phyloP scores from a whole-genome alignment of 2,113 vertebrate genomes.

The Macaca fascicularis region T2T-MFA8v1.1 NC_088381.1:147536001-147536500 shows the following conservation, averaged over 20 bases:
- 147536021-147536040: rapidly evolving
- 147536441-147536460: background rate
- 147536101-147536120: background rate
- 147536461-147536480: too few species aligned
- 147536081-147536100: background rate
- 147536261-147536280: background rate
- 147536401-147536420: background rate
- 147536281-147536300: background rate
- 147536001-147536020: background rate
- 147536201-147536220: background rate
- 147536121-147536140: background rate
- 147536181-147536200: background rate
- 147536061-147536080: background rate
- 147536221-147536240: background rate
- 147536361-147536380: background rate
- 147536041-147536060: rapidly evolving
- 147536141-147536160: background rate
- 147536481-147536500: too few species aligned
- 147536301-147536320: background rate
- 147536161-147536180: background rate
- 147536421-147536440: background rate
- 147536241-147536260: background rate
- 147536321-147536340: background rate
- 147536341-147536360: background rate
- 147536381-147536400: background rate